A percentile compares a stretch with the other conserved stretches of the same genome.
These are phyloP conservation scores for Siphlonurus alternatus DNA, from an alignment of 2,888 invertebrate species.

Conservation along the genomic window DNA sequence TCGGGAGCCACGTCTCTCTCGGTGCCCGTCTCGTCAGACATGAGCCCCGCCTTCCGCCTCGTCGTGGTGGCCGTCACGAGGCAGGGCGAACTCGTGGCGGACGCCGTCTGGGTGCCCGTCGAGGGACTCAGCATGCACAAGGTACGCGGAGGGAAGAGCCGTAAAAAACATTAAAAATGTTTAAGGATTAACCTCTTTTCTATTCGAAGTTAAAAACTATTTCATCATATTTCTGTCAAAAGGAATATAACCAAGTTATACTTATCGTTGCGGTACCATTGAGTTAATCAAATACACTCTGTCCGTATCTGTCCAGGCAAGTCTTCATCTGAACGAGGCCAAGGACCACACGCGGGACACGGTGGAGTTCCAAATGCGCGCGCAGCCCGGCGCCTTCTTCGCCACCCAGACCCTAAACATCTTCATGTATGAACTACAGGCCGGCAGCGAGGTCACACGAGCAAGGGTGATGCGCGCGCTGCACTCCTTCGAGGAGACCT, in stretches of 20 bases:
- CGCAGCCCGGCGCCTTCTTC: slow-evolving; percentile 33
- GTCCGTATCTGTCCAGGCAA: too few species aligned
- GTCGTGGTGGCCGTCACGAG: slow-evolving; percentile 30
- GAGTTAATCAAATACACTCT: too few species aligned
- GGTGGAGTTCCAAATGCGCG: slow-evolving; percentile 30
- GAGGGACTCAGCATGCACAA: slow-evolving; percentile 30
- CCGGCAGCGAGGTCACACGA: slow-evolving; percentile 25
- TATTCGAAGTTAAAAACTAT: background rate
- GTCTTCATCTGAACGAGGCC: slow-evolving; percentile 31
- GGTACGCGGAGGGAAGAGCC: too few species aligned
- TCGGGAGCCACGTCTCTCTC: slow-evolving; percentile 27
- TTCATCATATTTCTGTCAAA: background rate
- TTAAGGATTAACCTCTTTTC: too few species aligned
- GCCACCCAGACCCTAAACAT: slow-evolving; percentile 27
- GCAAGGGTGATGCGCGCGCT: slow-evolving; percentile 21
- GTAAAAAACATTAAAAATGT: too few species aligned
- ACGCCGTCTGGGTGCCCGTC: slow-evolving; percentile 33
- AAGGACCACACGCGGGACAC: slow-evolving; percentile 36
- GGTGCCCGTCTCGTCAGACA: slow-evolving; percentile 32
- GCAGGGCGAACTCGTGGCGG: slow-evolving; percentile 31
- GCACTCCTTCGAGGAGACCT: slow-evolving; percentile 21
- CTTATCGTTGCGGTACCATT: too few species aligned
- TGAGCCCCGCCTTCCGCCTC: slow-evolving; percentile 35
- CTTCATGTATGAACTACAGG: slow-evolving; percentile 20
- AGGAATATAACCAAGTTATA: too few species aligned